Conservation (phyloP, 2,797 vertebrate species). For the Lophotriccus pileatus region DNA sequence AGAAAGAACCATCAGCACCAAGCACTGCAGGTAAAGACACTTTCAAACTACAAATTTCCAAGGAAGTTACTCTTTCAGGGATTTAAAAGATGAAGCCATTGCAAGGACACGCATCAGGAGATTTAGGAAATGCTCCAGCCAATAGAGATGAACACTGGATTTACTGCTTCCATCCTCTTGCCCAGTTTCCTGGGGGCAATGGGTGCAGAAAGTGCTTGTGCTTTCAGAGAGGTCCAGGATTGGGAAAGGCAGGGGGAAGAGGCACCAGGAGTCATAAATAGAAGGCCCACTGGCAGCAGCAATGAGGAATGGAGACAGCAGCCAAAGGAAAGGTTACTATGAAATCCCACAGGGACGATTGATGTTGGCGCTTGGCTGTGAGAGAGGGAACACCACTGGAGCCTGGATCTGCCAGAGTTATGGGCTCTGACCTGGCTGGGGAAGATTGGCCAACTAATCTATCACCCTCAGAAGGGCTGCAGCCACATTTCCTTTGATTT, state of each 20-base stretch:
- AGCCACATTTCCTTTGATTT: not conserved
- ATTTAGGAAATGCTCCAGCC: not conserved
- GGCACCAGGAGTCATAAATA: not conserved
- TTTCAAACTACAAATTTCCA: not conserved
- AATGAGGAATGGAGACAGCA: not conserved
- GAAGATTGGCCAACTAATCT: not conserved
- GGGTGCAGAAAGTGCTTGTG: not conserved
- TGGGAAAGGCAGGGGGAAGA: not conserved
- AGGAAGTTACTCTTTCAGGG: not conserved
- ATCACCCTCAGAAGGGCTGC: not conserved
- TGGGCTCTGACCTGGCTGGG: not conserved
- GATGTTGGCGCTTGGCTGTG: not conserved
- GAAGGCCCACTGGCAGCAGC: not conserved
- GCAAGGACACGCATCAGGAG: accelerated
- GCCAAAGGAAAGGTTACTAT: not conserved
- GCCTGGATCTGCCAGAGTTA: not conserved
- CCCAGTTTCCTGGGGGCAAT: not conserved
- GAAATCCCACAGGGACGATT: not conserved
- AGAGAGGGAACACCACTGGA: not conserved
- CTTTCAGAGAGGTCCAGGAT: not conserved
- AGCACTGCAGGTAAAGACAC: not conserved
- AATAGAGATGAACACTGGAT: not conserved
- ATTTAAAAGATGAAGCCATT: not conserved
- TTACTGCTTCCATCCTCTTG: not conserved
- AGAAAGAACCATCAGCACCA: not conserved